Evolutionary conservation across 2,797 vertebrate genomes (phyloP).

Genomic region (Centroberyx gerrardi): DNA sequence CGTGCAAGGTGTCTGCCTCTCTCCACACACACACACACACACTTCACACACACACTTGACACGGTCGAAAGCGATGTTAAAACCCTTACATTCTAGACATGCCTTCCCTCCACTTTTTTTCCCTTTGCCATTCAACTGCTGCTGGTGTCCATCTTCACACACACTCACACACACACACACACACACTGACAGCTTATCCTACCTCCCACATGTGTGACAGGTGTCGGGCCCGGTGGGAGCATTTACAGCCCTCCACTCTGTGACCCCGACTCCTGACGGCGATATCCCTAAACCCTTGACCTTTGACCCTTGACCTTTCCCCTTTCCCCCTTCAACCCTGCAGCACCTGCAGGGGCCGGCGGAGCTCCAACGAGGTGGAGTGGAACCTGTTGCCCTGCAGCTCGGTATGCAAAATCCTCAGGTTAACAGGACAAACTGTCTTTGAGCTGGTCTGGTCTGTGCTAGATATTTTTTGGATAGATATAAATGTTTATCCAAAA

Average conservation of each 20-base stretch:
- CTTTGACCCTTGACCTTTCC: constrained; percentile 75
- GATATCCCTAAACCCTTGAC: constrained; percentile 78
- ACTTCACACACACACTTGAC: constrained; percentile 46
- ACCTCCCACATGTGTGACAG: constrained; percentile 88
- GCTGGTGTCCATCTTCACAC: constrained; percentile 64
- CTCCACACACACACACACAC: constrained; percentile 33
- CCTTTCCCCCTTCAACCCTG: constrained; percentile 46
- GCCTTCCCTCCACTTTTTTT: constrained; percentile 57
- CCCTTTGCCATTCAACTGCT: constrained; percentile 51
- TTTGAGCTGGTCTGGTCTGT: no score
- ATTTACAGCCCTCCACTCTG: constrained; percentile 68
- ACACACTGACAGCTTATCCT: constrained; percentile 73
- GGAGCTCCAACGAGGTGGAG: constrained; percentile 48
- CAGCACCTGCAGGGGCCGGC: constrained; percentile 82
- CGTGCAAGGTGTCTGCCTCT: constrained; percentile 80
- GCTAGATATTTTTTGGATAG: no score
- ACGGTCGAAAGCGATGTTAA: constrained; percentile 64
- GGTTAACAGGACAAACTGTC: background rate
- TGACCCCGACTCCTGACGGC: constrained; percentile 38
- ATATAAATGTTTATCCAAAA: no score
- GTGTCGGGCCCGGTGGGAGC: constrained; percentile 83
- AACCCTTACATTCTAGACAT: constrained; percentile 78
- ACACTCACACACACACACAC: constrained; percentile 22
- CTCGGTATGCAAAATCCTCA: background rate
- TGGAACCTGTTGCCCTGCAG: constrained; percentile 49